Conservation (phyloP, 2,113 vertebrate species). For the Strix uralensis region DNA sequence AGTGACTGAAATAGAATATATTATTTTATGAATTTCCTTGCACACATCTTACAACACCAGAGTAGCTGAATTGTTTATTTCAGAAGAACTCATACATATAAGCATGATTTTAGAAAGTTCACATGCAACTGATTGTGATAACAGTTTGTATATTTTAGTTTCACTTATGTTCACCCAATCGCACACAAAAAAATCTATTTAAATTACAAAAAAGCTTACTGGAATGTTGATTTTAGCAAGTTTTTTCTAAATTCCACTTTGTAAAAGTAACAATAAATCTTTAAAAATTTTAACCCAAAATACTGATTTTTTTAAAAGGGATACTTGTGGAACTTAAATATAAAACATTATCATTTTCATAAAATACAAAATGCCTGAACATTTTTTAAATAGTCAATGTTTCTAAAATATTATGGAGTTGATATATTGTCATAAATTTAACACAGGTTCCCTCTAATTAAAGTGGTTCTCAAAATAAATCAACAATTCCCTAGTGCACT, state of each 20-base stretch:
- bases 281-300: neutral
- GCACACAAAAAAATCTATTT: slow-evolving; percentile 6
- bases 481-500: slow-evolving; percentile 16
- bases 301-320: neutral
- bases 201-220: neutral
- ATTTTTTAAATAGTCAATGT: neutral
- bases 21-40: neutral
- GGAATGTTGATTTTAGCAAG: neutral
- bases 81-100: neutral
- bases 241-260: neutral
- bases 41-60: neutral
- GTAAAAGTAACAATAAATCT: neutral
- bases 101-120: neutral
- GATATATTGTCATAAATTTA: slow-evolving; percentile 22
- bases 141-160: neutral
- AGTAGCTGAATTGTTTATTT: neutral
- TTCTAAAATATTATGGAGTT: neutral
- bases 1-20: neutral
- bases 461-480: slow-evolving; percentile 52
- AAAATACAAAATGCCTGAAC: neutral
- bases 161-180: neutral
- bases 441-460: slow-evolving; percentile 34
- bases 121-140: neutral
- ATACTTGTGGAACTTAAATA: neutral
- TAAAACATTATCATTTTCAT: neutral